Conservation (phyloP, 2,797 vertebrate genomes). For the Myotis vivesi region DNA sequence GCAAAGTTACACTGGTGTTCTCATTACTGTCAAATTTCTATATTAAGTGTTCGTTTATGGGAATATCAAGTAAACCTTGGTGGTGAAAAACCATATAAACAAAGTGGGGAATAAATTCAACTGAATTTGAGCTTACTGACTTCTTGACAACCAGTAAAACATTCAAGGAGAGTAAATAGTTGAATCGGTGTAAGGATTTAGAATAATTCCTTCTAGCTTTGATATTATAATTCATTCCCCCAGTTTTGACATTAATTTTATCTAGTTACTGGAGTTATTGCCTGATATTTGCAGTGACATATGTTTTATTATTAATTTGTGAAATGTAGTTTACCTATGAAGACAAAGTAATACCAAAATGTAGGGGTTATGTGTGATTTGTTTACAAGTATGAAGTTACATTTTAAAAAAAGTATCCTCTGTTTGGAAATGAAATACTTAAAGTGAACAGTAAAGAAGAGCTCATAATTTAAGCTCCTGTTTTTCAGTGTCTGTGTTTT, state of each 20-base stretch:
- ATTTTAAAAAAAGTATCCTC: not conserved
- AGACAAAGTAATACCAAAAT: not conserved
- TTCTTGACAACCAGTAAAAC: not conserved
- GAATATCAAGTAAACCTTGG: not conserved
- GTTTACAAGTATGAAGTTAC: conserved; percentile 14
- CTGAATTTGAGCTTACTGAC: not conserved
- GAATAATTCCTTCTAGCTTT: not conserved
- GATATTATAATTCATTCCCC: not conserved
- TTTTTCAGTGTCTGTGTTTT: not conserved
- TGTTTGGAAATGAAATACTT: conserved; percentile 26
- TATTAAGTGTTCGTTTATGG: not conserved
- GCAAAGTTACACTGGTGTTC: not conserved
- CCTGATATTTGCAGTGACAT: not conserved
- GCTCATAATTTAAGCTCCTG: not conserved
- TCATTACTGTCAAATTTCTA: not conserved
- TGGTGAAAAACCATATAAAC: not conserved
- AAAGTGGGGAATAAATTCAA: not conserved
- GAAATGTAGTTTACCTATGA: conserved; percentile 29
- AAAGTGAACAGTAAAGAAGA: conserved; percentile 21
- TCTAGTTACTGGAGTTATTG: not conserved
- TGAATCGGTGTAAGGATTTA: not conserved
- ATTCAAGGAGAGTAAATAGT: not conserved
- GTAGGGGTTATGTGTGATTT: not conserved
- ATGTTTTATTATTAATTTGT: conserved; percentile 22
- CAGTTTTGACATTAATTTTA: conserved; percentile 5